Evolutionary conservation across 1,140 invertebrate genomes (phyloP).

Genomic region (Brachionus sp.): DNA sequence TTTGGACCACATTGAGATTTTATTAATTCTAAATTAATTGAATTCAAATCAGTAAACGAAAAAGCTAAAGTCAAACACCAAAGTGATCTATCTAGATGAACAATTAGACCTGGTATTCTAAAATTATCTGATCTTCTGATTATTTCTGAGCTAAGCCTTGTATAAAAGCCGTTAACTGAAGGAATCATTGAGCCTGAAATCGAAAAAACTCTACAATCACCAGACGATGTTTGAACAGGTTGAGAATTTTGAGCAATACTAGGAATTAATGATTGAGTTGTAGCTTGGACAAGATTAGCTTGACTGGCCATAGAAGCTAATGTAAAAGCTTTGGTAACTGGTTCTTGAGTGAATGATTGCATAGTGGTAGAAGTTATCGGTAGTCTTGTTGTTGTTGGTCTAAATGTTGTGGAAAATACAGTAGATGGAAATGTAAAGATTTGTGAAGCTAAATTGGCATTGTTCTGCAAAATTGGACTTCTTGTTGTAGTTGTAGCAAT

Average conservation of each 20-base stretch:
- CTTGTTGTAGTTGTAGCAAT: neutral
- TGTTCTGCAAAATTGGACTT: neutral
- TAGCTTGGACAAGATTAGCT: neutral
- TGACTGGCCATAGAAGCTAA: neutral
- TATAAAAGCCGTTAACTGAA: neutral
- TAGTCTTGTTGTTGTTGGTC: neutral
- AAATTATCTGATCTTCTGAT: slow-evolving; percentile 36
- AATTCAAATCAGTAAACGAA: slow-evolving; percentile 8
- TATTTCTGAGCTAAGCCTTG: neutral
- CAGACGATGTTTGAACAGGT: neutral
- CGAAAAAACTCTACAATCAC: neutral
- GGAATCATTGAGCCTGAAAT: neutral
- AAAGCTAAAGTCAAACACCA: slow-evolving; percentile 34
- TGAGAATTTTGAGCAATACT: neutral
- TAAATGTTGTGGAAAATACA: neutral
- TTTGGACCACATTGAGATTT: neutral
- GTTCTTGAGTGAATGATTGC: neutral
- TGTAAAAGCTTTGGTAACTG: neutral
- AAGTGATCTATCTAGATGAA: neutral
- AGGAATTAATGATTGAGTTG: neutral
- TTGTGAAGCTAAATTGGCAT: neutral
- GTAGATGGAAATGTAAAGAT: neutral
- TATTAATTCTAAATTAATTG: neutral
- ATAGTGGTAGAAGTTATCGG: neutral
- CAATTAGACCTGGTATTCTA: slow-evolving; percentile 29